A percentile compares a stretch with the other conserved stretches of the same genome.
Conservation (phyloP, 37 sponge, comb jelly and placozoan genomes). For the Geodia barretti region DNA sequence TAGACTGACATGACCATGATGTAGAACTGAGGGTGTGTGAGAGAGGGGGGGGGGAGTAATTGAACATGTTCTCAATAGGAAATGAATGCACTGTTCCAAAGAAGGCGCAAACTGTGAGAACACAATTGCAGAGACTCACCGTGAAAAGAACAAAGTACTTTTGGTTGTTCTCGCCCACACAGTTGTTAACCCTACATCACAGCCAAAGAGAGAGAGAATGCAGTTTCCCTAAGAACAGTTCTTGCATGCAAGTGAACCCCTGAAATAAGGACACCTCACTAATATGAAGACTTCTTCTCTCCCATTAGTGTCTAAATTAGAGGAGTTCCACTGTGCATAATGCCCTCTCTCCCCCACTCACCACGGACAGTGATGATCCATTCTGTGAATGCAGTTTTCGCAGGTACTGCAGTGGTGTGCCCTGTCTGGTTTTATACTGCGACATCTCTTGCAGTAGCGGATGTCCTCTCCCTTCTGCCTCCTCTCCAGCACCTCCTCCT, state of each 20-base stretch:
- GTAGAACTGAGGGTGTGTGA: slow-evolving; percentile 58
- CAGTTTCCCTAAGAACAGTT: no score
- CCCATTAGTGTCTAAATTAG: no score
- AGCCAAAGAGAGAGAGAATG: neutral
- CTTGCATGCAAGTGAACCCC: no score
- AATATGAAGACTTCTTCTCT: no score
- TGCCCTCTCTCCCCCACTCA: slow-evolving; percentile 44
- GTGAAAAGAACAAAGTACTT: slow-evolving; percentile 98
- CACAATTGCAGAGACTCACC: slow-evolving; percentile 29
- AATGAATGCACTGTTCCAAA: no score
- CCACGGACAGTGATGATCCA: slow-evolving; percentile 99
- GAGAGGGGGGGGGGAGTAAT: neutral
- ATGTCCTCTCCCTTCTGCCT: slow-evolving; percentile 85
- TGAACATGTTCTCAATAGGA: no score
- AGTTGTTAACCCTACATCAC: slow-evolving; percentile 90
- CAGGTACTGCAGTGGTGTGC: slow-evolving; percentile 99
- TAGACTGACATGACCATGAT: slow-evolving; percentile 76
- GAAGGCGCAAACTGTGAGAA: neutral
- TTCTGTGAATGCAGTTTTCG: slow-evolving; percentile 85
- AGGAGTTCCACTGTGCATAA: no score
- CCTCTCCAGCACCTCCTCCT: slow-evolving; percentile 80
- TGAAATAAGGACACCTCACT: no score
- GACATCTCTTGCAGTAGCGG: slow-evolving; percentile 93
- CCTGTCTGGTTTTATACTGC: slow-evolving; percentile 94
- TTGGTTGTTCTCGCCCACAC: slow-evolving; percentile 98